phyloP scores from a whole-genome alignment of 2,113 vertebrate species.

The Candoia aspera region DNA sequence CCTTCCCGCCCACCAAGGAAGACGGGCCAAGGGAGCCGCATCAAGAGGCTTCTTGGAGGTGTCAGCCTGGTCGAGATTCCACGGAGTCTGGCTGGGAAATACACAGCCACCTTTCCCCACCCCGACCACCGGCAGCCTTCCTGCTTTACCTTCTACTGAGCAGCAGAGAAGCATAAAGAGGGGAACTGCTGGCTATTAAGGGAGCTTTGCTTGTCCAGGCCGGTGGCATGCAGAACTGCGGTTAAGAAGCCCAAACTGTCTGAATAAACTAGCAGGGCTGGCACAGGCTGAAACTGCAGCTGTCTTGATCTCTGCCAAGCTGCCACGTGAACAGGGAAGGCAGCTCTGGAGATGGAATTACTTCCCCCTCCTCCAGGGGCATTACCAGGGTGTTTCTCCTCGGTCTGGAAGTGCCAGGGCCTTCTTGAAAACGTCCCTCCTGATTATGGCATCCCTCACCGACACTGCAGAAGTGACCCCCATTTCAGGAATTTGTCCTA shows the following conservation, averaged over 20 bases:
- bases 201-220: not conserved
- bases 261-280: not conserved
- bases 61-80: not conserved
- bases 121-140: not conserved
- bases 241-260: not conserved
- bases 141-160: not conserved
- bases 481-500: not conserved
- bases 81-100: conserved; percentile 15
- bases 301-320: not conserved
- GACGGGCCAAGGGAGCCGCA: conserved; percentile 7
- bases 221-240: not conserved
- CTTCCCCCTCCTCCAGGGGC: not conserved
- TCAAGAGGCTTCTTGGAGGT: not conserved
- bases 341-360: not conserved
- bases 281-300: not conserved
- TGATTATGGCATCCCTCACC: not conserved
- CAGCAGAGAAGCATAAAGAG: not conserved
- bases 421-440: not conserved
- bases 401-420: not conserved
- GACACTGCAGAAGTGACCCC: not conserved
- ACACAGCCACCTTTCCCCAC: not conserved
- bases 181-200: not conserved
- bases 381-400: not conserved
- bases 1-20: conserved; percentile 23
- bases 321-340: not conserved